A percentile compares a stretch with the other conserved stretches of the same genome.
These are phyloP conservation scores for Oxyruncus cristatus DNA, from an alignment of 2,113 vertebrate genomes.

Conservation along the genomic window DNA sequence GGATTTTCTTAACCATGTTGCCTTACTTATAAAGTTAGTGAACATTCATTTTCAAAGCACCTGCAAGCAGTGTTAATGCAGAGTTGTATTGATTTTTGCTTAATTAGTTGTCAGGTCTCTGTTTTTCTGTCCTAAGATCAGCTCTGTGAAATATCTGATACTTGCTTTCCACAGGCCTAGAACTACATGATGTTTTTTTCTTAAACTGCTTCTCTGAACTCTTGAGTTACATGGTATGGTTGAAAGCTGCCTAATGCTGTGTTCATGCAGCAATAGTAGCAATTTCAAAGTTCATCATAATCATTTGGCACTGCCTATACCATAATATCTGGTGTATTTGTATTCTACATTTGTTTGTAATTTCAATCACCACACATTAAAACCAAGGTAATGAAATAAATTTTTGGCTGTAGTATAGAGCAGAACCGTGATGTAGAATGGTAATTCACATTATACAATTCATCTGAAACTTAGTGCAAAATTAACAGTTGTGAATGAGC, in stretches of 20 bases:
- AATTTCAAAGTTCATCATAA: neutral
- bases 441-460: neutral
- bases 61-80: neutral
- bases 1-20: conserved; percentile 47
- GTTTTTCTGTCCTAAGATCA: neutral
- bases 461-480: neutral
- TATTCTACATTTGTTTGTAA: neutral
- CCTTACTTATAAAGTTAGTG: conserved; percentile 46
- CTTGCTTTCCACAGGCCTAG: neutral
- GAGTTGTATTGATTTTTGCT: neutral
- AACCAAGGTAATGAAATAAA: neutral
- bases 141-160: neutral
- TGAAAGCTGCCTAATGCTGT: neutral
- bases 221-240: neutral
- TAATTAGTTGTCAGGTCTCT: neutral
- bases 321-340: neutral
- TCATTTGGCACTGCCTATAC: neutral
- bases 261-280: neutral
- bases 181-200: neutral
- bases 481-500: neutral
- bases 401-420: neutral
- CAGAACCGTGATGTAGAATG: neutral
- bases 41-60: conserved; percentile 10
- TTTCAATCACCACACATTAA: neutral
- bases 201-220: neutral